Percentiles rank a stretch among this genome's conserved stretches.
Conservation (phyloP, 2,113 vertebrate species). For the Ophthalmolycus amberensis region DNA sequence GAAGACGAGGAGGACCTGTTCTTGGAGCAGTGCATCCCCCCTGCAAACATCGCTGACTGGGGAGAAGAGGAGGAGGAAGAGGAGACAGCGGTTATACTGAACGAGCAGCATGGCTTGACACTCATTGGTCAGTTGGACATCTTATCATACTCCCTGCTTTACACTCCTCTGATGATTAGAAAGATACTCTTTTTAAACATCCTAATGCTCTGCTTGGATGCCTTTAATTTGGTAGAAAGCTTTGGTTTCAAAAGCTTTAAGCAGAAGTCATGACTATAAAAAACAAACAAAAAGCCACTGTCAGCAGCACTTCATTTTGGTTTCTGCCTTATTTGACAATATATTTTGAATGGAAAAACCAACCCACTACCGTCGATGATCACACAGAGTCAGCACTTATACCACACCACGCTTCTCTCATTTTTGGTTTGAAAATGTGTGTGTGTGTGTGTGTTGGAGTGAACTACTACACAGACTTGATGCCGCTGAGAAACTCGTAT, state of each 20-base stretch:
- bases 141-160: neutral
- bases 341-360: neutral
- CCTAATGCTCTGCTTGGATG: neutral
- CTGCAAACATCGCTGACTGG: constrained; percentile 84
- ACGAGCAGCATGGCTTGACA: constrained; percentile 73
- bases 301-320: neutral
- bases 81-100: constrained; percentile 69
- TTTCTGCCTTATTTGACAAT: neutral
- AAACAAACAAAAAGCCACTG: neutral
- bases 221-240: neutral
- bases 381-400: constrained; percentile 9
- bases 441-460: neutral
- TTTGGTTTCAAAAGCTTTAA: neutral
- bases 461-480: neutral
- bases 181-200: neutral
- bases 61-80: constrained; percentile 78
- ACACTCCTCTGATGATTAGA: neutral
- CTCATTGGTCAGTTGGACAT: constrained; percentile 74
- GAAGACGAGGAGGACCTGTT: constrained; percentile 86
- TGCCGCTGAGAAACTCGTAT: neutral
- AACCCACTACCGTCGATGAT: neutral
- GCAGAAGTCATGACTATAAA: neutral
- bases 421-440: neutral
- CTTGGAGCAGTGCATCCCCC: constrained; percentile 85
- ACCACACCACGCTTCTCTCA: neutral